Evolutionary conservation across 2,888 invertebrate genomes (phyloP).

Genomic region (Drosophila dives): DNA sequence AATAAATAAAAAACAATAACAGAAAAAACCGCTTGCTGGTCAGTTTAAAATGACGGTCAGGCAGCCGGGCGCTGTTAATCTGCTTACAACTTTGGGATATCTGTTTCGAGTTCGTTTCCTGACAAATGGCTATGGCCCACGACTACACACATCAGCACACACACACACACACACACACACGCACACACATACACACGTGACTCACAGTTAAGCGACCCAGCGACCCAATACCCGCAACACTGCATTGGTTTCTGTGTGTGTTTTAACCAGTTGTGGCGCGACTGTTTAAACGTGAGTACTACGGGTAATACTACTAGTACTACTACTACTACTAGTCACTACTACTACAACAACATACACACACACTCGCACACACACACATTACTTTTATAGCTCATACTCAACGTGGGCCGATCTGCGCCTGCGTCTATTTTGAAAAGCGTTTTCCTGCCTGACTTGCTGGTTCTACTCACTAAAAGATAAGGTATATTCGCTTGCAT

Average conservation of each 20-base stretch:
- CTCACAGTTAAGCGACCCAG: slow-evolving; percentile 37
- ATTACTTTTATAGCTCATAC: slow-evolving; percentile 43
- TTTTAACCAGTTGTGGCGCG: slow-evolving; percentile 36
- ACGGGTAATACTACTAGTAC: slow-evolving; percentile 2
- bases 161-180: not conserved
- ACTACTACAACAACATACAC: not conserved
- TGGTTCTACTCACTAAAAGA: not conserved
- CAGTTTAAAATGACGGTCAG: slow-evolving; percentile 28
- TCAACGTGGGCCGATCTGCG: slow-evolving; percentile 59
- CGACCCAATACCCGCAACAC: slow-evolving; percentile 47
- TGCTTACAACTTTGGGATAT: slow-evolving; percentile 49
- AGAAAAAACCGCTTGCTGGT: slow-evolving; percentile 29
- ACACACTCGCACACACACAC: slow-evolving; percentile 6
- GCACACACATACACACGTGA: not conserved
- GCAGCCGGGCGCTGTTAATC: slow-evolving; percentile 48
- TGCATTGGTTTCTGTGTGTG: not conserved
- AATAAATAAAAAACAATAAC: not conserved
- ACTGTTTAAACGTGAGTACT: slow-evolving; percentile 46
- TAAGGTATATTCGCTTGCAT: slow-evolving; percentile 6
- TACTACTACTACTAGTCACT: not conserved
- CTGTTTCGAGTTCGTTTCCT: slow-evolving; percentile 53
- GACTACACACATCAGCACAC: not conserved
- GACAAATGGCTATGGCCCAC: slow-evolving; percentile 53
- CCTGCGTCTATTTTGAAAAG: slow-evolving; percentile 70
- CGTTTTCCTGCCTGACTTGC: slow-evolving; percentile 50